Evolutionary conservation across 2,113 vertebrate genomes (phyloP).

Genomic region (Colinus virginianus): DNA sequence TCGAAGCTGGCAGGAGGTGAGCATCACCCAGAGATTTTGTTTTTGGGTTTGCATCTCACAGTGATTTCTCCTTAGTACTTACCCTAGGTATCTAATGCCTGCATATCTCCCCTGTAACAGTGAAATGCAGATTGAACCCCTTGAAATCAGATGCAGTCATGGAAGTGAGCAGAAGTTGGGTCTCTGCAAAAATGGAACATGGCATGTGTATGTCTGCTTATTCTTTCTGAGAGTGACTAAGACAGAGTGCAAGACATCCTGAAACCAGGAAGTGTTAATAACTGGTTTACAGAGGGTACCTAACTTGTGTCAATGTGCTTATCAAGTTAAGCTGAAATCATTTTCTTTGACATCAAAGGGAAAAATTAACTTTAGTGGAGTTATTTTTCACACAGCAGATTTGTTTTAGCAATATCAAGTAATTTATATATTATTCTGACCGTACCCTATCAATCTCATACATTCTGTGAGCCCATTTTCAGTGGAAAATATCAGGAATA

Average conservation of each 20-base stretch:
- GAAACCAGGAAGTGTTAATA: not conserved
- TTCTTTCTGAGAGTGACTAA: not conserved
- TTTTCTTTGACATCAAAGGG: not conserved
- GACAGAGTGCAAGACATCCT: not conserved
- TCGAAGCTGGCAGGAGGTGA: not conserved
- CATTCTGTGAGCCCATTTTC: not conserved
- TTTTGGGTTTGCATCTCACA: not conserved
- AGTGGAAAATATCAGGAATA: not conserved
- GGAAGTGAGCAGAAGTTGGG: not conserved
- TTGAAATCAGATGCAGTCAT: not conserved
- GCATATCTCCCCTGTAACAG: not conserved
- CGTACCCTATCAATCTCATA: not conserved
- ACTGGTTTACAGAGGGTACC: not conserved
- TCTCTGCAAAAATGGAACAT: not conserved
- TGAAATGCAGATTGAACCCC: not conserved
- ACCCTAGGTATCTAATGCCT: not conserved
- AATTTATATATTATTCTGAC: not conserved
- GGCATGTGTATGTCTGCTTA: not conserved
- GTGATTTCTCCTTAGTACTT: not conserved
- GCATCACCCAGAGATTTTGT: accelerated
- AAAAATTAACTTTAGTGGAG: not conserved
- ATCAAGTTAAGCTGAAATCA: not conserved
- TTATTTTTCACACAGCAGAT: not conserved
- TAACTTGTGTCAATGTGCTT: not conserved
- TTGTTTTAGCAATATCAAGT: not conserved